A percentile compares a stretch with the other conserved stretches of the same genome.
Evolutionary conservation across 1,140 invertebrate genomes (phyloP).

Genomic region (Campoletis sonorensis): DNA sequence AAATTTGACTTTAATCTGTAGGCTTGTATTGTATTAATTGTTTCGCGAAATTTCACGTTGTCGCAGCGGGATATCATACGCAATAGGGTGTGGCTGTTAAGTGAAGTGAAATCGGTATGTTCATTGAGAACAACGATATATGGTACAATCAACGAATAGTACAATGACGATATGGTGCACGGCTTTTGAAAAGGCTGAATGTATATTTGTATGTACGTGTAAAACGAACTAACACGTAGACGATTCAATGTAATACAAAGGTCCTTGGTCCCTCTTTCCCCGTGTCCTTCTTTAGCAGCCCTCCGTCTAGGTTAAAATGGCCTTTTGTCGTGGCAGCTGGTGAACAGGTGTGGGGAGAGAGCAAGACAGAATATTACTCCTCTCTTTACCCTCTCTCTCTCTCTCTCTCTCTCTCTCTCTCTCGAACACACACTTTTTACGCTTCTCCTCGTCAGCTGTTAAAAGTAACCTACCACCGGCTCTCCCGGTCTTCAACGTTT

Average conservation of each 20-base stretch:
- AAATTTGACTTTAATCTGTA: conserved; percentile 40
- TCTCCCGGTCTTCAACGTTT: background rate
- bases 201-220: background rate
- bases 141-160: conserved; percentile 2
- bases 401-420: conserved; percentile 52
- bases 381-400: conserved; percentile 18
- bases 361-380: conserved; percentile 44
- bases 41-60: conserved; percentile 45
- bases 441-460: conserved; percentile 54
- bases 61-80: conserved; percentile 25
- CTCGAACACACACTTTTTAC: background rate
- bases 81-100: conserved; percentile 48
- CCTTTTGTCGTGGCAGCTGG: conserved; percentile 66
- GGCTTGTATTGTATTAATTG: conserved; percentile 46
- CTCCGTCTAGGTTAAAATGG: conserved; percentile 50
- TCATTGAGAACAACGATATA: conserved; percentile 43
- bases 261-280: background rate
- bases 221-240: background rate
- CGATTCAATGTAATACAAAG: background rate
- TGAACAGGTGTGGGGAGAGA: conserved; percentile 67
- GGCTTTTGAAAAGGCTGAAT: background rate
- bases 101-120: conserved; percentile 51
- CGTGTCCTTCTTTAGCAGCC: background rate
- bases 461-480: conserved; percentile 8
- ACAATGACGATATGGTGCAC: conserved; percentile 4